Percentiles rank a stretch among this genome's conserved stretches.
phyloP scores from a whole-genome alignment of 2,113 vertebrate genomes.

The Actinemys pallida region DNA sequence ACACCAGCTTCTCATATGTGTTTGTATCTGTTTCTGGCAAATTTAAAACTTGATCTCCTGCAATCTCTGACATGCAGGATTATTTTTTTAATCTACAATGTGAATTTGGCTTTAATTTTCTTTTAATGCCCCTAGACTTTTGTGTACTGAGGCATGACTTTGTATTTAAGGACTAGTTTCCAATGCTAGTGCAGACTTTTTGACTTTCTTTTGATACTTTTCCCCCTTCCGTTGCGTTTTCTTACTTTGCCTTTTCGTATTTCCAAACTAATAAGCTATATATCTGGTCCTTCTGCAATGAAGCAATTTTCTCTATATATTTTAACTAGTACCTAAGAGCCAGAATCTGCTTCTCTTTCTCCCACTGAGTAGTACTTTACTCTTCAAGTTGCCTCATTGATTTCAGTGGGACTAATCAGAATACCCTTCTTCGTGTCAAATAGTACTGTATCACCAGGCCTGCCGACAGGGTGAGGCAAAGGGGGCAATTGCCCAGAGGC shows the following conservation, averaged over 20 bases:
- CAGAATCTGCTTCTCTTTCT: not conserved
- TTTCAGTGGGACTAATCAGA: not conserved
- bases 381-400: not conserved
- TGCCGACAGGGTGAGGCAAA: too few species aligned
- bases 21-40: not conserved
- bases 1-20: not conserved
- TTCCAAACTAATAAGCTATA: not conserved
- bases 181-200: not conserved
- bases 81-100: not conserved
- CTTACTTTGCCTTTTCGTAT: conserved; percentile 11
- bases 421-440: not conserved
- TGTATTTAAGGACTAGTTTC: conserved; percentile 33
- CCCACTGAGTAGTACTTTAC: not conserved
- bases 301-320: not conserved
- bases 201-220: conserved; percentile 4
- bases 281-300: not conserved
- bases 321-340: not conserved
- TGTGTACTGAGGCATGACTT: conserved; percentile 22
- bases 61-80: not conserved
- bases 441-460: not conserved
- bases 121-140: conserved; percentile 5
- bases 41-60: not conserved
- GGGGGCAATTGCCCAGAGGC: too few species aligned
- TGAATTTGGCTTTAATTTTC: conserved; percentile 28
- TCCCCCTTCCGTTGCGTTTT: not conserved